phyloP scores from a whole-genome alignment of 1,140 invertebrate species.

The Saccostrea cuccullata region DNA sequence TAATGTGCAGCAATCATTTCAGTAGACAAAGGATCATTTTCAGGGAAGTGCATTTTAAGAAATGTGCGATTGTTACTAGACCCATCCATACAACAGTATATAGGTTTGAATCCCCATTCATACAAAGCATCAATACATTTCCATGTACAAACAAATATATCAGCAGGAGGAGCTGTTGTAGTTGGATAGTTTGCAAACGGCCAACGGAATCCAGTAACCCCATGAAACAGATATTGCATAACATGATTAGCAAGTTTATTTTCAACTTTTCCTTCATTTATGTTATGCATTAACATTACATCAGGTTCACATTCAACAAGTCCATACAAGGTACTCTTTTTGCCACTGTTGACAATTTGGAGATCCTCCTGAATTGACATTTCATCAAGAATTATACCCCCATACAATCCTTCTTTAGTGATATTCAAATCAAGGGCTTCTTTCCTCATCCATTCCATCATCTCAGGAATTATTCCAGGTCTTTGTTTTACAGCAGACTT shows the following conservation, averaged over 20 bases:
- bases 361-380: slow-evolving; percentile 56
- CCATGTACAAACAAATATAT: slow-evolving; percentile 43
- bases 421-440: neutral
- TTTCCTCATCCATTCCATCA: slow-evolving; percentile 44
- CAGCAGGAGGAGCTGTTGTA: slow-evolving; percentile 1
- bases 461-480: slow-evolving; percentile 38
- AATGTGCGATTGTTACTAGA: slow-evolving; percentile 42
- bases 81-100: slow-evolving; percentile 51
- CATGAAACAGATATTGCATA: slow-evolving; percentile 52
- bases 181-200: slow-evolving; percentile 57
- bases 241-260: slow-evolving; percentile 49
- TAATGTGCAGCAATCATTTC: slow-evolving; percentile 22
- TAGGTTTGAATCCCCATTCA: slow-evolving; percentile 46
- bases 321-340: slow-evolving; percentile 39
- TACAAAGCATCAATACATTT: slow-evolving; percentile 45
- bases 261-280: slow-evolving; percentile 40
- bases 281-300: slow-evolving; percentile 21
- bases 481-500: slow-evolving; percentile 31
- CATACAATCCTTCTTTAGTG: slow-evolving; percentile 27
- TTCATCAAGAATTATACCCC: slow-evolving; percentile 52
- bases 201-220: slow-evolving; percentile 54
- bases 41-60: slow-evolving; percentile 40
- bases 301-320: slow-evolving; percentile 44
- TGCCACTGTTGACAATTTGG: slow-evolving; percentile 47
- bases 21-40: neutral